Evolutionary conservation across 2,113 vertebrate genomes (phyloP), one percentile per base, ranked within the genome.

Genomic region (Tragelaphus imberbis): DNA sequence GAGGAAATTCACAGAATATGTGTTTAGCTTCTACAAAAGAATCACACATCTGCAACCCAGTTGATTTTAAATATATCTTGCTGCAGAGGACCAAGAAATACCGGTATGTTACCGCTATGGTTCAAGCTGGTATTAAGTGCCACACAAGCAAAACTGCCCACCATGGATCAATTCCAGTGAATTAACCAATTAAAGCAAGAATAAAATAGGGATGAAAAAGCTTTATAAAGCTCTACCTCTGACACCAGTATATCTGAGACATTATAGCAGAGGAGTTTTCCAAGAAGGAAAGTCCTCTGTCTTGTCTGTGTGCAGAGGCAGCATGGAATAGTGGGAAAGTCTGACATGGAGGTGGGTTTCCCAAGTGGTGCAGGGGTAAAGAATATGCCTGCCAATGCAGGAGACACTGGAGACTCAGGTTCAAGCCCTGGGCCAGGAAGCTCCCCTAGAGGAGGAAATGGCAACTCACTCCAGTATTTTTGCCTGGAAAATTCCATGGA

Each of bases 21-120:
- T 84, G 79, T 88, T 96, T 40, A 80, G 61, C 93, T 90, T 91
- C 82, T 94, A 59, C 51, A 88, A 93, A 97, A 92, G 79, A 94
- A 61, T 65, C 82, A 36, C 90, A 90, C 95, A 84, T 91, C 93
- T 89, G 82, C 94, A 96, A 58, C 61, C 59, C 53, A 33, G 82
- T 84, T 87, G 16, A 5, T 92, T 95, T 91, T 86, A 84, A 93
- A 86, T 65, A 86, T 59, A 58, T 61, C 85, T 91, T 65, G n/a
- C 71, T 80, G 13, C 93, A 91, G 56, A 91, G 59, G 49, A 61
- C 51, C 25, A 21, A n/a, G 47, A 25, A 30, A 59, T 27, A 55
- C 27, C 15, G 0, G 27, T 25, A 17, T 0, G 21, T 61, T 47
- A 51, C 30, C 36, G 11, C n/a, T 77, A 71, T 17, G 71, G 47